Evolutionary conservation across 1,140 invertebrate genomes (phyloP).

Genomic region (Ladona fulva): DNA sequence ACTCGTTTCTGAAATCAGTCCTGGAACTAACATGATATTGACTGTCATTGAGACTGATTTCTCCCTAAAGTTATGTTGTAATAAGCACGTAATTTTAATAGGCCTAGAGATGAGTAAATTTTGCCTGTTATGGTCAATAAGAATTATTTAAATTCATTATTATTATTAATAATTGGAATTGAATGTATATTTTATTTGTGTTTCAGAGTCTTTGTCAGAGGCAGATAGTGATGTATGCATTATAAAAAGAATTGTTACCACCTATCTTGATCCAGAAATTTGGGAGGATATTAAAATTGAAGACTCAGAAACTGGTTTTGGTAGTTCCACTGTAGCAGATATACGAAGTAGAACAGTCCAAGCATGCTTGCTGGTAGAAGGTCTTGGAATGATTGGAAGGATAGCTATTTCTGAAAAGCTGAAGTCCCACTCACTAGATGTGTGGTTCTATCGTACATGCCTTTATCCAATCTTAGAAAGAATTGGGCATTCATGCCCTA

Average conservation of each 20-base stretch:
- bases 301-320: neutral
- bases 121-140: no score
- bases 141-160: no score
- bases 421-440: neutral
- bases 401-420: neutral
- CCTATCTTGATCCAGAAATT: neutral
- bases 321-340: neutral
- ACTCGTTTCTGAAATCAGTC: no score
- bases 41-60: no score
- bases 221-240: neutral
- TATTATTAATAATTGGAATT: no score
- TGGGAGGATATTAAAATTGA: neutral
- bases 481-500: neutral
- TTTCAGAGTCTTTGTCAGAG: neutral
- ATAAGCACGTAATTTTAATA: no score
- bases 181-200: no score
- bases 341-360: neutral
- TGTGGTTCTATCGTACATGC: neutral
- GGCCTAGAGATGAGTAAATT: no score
- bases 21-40: no score
- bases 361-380: neutral
- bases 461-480: neutral
- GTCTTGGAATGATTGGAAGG: neutral
- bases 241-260: neutral
- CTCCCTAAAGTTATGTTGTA: no score